Evolutionary conservation across 2,888 invertebrate genomes (phyloP), one percentile per base, ranked within the genome.

Genomic region (Pomacea canaliculata): DNA sequence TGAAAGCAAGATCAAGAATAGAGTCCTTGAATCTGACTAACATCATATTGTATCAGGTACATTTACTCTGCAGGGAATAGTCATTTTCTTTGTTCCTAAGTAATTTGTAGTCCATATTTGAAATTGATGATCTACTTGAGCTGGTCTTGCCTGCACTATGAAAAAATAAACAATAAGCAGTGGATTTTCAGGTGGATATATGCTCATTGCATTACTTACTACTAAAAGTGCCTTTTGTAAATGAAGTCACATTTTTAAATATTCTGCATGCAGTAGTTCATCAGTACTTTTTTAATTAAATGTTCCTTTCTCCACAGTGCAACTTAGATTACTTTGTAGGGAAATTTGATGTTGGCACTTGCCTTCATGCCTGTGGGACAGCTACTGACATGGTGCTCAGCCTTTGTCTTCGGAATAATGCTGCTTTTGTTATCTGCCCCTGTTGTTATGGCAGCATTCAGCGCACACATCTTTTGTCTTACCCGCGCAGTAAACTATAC

Each of bases 401-500:
- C 84, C 95, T 95, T 87, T 98, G 98, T 89, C 93, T 95, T 19
- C 92, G 93, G 70, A 93, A 93, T 19, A 92, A 93, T 76, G 97
- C 97, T 0, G 93, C 94, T 81, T 97, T 98, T 92, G 95, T 97
- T 0, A 93, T 96, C 73, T 97, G 96, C 87, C 98, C 98, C 0
- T 98, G 98, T 90, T 98, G 98, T 89, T 98, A 98, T 91, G 98
- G 98, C 60, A 94, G 95, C 5, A 93, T 98, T 19, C 95, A 95
- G 90, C 93, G 94, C 80, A 96, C 96, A 85, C 94, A 96, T 83
- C 93, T 94, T 83, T 92, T 97, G 70, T 92, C 92, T 0, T 98
- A 97, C 91, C 97, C 98, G 0, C 92, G 96, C 81, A 97, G 97
- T 80, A 67, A 83, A n/a, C 71, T 70, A 49, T 89, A 87, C 77